Evolutionary conservation across 1,140 invertebrate genomes (phyloP).

Genomic region (Bombus ignitus): DNA sequence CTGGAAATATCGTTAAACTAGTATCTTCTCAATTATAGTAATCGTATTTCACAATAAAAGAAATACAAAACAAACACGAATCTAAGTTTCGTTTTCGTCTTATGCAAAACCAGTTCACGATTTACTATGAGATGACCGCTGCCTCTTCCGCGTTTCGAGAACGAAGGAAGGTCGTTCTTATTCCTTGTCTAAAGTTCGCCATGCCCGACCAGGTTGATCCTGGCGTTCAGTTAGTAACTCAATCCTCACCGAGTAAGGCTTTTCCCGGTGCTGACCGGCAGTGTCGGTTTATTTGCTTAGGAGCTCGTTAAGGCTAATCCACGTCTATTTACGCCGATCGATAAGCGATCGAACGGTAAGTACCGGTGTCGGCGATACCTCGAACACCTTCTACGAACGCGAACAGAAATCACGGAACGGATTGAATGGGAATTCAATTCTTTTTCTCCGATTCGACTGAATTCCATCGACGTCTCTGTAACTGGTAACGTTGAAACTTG

Average conservation of each 20-base stretch:
- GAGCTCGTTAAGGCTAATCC: conserved; percentile 50
- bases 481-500: background rate
- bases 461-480: conserved; percentile 15
- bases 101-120: background rate
- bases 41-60: too few species aligned
- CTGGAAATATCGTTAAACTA: background rate
- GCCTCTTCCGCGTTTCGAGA: background rate
- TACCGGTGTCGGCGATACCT: conserved; percentile 36
- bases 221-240: conserved; percentile 51
- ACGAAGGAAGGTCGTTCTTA: background rate
- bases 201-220: conserved; percentile 16
- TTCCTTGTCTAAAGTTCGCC: background rate
- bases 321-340: conserved; percentile 58
- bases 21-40: background rate
- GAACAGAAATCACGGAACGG: conserved; percentile 25
- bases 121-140: background rate
- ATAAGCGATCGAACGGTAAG: conserved; percentile 53
- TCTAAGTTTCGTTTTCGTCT: background rate
- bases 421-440: conserved; percentile 24
- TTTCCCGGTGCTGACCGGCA: conserved; percentile 31
- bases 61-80: background rate
- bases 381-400: conserved; percentile 27
- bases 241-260: conserved; percentile 56
- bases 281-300: conserved; percentile 57
- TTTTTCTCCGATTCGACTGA: background rate